Evolutionary conservation across 2,888 invertebrate species (phyloP), one percentile per base, ranked within the genome.

Genomic region (Acanthococcus lagerstroemiae): DNA sequence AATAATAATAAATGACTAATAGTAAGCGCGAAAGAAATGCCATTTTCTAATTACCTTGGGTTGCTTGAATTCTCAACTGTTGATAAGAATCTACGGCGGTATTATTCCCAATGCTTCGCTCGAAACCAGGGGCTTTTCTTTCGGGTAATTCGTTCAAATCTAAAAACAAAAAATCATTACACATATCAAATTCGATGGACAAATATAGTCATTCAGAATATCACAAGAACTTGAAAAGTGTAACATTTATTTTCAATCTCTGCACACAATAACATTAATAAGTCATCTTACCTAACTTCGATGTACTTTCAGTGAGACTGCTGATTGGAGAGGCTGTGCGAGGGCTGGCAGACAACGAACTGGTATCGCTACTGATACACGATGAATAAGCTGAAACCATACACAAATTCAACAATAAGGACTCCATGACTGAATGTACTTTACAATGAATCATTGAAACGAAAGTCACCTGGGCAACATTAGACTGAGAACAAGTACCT

Each of bases 291-390:
- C 44, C 37, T 21, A 56, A n/a, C 17, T 37, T 37, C 1, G 12
- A 9, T 4, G 22, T 26, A 48, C 37, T 56, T 19, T 65, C 58
- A 5, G 27, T 37, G 3, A 57, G 21, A 48, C 27, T 56, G 12
- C 46, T 55, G 3, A 55, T 55, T 17, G 80, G 79, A 5, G 80
- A 80, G 2, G 74, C 71, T 66, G 78, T 78, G 3, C 80, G 75
- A 1, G 81, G 80, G 71, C 81, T 81, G 15, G 77, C 73, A 3
- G 80, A 78, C 12, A 80, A 72, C 12, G 80, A 77, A 69, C 80
- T 80, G 19, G 77, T 75, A 5, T 74, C 75, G 69, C 80, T 80
- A 69, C 80, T 79, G 67, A 80, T 72, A 22, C 52, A 52, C 30
- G 80, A 77, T 4, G 79, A 79, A 66, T 77, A 77, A 4, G 74